Conservation (phyloP, 1,140 invertebrate species). For the Sycophila sp. region DNA sequence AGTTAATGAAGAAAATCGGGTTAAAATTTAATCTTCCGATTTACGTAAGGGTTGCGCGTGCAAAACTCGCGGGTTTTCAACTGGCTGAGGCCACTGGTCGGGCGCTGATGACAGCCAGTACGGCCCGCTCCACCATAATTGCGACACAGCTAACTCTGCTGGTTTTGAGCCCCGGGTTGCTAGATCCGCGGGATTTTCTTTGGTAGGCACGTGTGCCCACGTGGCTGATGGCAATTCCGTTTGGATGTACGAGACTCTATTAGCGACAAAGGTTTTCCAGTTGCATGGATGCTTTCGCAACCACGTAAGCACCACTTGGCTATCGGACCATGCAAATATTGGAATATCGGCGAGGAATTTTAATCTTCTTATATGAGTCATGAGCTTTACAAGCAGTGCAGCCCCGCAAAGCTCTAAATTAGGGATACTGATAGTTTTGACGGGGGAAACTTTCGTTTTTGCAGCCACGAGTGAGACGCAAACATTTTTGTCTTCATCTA, state of each 20-base stretch:
- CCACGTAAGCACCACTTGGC: background rate
- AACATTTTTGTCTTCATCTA: background rate
- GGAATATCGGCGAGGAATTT: background rate
- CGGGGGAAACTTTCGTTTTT: constrained; percentile 14
- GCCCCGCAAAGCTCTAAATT: constrained; percentile 7
- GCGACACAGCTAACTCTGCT: background rate
- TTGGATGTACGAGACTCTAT: background rate
- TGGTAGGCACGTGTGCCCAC: background rate
- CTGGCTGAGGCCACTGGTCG: background rate
- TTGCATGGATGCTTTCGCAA: background rate
- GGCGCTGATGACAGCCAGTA: background rate
- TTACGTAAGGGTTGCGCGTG: too few species aligned
- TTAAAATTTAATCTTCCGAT: too few species aligned
- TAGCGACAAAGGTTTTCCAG: background rate
- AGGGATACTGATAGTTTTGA: constrained; percentile 16
- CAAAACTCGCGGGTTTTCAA: background rate
- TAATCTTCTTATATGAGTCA: background rate
- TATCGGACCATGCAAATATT: background rate
- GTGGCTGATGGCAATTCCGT: background rate
- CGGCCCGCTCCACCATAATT: background rate
- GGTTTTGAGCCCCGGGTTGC: background rate
- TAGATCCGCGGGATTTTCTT: background rate
- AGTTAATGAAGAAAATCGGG: too few species aligned
- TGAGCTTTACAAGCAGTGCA: background rate
- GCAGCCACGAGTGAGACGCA: background rate